A percentile compares a stretch with the other conserved stretches of the same genome.
These are phyloP conservation scores for Avahi laniger DNA, from an alignment of 2,797 vertebrate genomes.

Conservation along the genomic window DNA sequence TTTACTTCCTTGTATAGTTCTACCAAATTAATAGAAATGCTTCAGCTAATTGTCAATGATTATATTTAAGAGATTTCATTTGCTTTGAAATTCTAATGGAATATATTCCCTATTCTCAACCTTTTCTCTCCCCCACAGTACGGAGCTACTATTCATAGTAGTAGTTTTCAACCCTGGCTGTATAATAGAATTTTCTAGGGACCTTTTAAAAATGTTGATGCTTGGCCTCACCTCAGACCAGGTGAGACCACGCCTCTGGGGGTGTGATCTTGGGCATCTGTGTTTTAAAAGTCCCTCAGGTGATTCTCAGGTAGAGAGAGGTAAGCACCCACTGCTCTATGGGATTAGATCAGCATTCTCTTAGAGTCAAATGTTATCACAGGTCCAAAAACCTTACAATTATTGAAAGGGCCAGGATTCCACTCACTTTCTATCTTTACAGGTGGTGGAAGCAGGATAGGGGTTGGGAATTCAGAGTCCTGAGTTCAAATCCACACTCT, in stretches of 20 bases:
- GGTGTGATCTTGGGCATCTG: not conserved
- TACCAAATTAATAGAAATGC: conserved; percentile 2
- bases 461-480: not conserved
- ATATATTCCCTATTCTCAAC: not conserved
- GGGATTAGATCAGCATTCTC: not conserved
- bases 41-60: not conserved
- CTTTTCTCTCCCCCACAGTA: not conserved
- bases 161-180: not conserved
- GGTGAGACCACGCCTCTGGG: not conserved
- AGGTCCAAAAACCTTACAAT: not conserved
- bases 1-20: not conserved
- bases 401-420: not conserved
- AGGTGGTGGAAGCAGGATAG: not conserved
- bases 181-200: not conserved
- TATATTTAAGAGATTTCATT: conserved; percentile 1
- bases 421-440: not conserved
- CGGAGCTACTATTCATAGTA: not conserved
- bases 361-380: not conserved
- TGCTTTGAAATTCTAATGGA: conserved; percentile 15
- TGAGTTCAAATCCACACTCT: conserved; percentile 13
- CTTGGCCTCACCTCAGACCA: not conserved
- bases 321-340: rapidly evolving
- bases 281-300: not conserved
- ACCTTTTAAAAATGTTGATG: not conserved
- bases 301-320: not conserved